Evolutionary conservation across 2,113 vertebrate genomes (phyloP).

Genomic region (Jacana jacana): DNA sequence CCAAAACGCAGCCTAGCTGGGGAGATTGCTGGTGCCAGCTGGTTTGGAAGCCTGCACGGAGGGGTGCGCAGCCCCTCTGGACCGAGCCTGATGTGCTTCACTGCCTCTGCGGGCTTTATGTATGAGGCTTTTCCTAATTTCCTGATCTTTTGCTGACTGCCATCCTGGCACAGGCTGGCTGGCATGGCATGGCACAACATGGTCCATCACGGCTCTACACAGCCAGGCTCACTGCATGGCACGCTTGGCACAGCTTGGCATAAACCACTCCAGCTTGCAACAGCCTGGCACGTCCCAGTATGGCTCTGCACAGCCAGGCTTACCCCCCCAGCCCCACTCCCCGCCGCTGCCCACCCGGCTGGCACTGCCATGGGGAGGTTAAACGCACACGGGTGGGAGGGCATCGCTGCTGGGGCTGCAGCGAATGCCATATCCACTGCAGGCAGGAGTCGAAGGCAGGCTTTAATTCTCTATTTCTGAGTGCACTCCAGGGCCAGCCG

Average conservation of each 20-base stretch:
- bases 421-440: neutral
- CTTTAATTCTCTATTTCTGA: neutral
- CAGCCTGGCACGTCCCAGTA: too few species aligned
- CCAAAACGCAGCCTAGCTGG: rapidly evolving
- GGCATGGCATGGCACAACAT: neutral
- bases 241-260: neutral
- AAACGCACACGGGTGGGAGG: neutral
- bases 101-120: neutral
- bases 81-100: rapidly evolving
- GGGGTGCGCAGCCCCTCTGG: neutral
- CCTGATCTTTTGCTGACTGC: neutral
- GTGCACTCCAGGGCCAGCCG: neutral
- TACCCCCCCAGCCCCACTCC: neutral
- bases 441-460: neutral
- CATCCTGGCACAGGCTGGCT: neutral
- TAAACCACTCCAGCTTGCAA: neutral
- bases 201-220: neutral
- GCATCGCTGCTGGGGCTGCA: neutral
- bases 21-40: neutral
- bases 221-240: neutral
- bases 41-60: neutral
- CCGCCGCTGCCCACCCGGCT: neutral
- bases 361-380: neutral
- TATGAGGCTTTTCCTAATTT: neutral
- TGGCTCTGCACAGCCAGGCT: neutral